Percentiles rank a stretch among this genome's conserved stretches.
These are phyloP conservation scores for Coenonympha glycerion DNA, from an alignment of 2,888 invertebrate genomes.

Conservation along the genomic window DNA sequence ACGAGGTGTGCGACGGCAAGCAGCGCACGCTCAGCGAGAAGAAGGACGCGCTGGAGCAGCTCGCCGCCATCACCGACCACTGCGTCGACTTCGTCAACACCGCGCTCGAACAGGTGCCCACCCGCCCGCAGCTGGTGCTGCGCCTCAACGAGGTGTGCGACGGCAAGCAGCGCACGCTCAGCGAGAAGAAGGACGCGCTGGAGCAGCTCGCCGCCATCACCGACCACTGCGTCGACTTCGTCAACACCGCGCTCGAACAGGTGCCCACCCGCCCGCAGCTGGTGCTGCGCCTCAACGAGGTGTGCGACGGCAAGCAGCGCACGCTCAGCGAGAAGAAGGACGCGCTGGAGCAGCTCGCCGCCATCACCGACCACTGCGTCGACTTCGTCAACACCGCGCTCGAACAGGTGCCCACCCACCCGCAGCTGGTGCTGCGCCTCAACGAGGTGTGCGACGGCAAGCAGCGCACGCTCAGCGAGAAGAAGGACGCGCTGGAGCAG, in stretches of 20 bases:
- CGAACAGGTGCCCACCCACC: slow-evolving; percentile 75
- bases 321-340: slow-evolving; percentile 89
- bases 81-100: slow-evolving; percentile 89
- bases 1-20: slow-evolving; percentile 83
- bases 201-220: slow-evolving; percentile 88
- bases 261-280: slow-evolving; percentile 80
- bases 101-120: slow-evolving; percentile 80
- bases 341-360: slow-evolving; percentile 86
- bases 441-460: slow-evolving; percentile 85
- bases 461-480: slow-evolving; percentile 85
- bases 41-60: slow-evolving; percentile 86
- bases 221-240: slow-evolving; percentile 92
- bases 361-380: slow-evolving; percentile 92
- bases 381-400: slow-evolving; percentile 87
- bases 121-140: slow-evolving; percentile 85
- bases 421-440: slow-evolving; percentile 85
- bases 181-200: slow-evolving; percentile 88
- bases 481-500: slow-evolving; percentile 87
- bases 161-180: slow-evolving; percentile 82
- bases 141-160: slow-evolving; percentile 86
- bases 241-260: slow-evolving; percentile 84
- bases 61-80: slow-evolving; percentile 91
- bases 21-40: slow-evolving; percentile 87
- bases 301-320: slow-evolving; percentile 80
- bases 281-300: slow-evolving; percentile 86